Percentiles rank a stretch among this genome's conserved stretches.
Conservation (phyloP, 23 tunicate genomes). For the Diplosoma virens region DNA sequence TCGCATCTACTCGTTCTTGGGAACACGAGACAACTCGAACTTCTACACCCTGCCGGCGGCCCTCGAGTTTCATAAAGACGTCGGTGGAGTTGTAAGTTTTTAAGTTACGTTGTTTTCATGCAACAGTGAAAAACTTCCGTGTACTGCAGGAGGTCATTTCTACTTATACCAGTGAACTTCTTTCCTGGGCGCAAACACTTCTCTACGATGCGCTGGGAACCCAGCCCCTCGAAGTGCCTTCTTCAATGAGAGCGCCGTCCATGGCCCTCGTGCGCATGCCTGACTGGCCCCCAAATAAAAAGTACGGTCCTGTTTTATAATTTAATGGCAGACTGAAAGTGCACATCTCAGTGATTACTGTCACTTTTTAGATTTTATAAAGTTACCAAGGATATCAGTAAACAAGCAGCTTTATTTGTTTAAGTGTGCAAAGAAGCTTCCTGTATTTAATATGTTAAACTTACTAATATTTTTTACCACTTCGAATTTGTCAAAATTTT, state of each 20-base stretch:
- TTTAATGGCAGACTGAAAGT: too few relatives aligned
- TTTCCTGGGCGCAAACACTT: conserved; percentile 51
- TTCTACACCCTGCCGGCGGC: conserved; percentile 51
- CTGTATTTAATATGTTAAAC: too few relatives aligned
- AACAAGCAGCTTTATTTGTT: too few relatives aligned
- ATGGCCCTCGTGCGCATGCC: conserved; percentile 60
- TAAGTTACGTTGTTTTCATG: too few relatives aligned
- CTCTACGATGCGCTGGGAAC: conserved; percentile 52
- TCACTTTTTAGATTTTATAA: too few relatives aligned
- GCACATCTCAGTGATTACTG: too few relatives aligned
- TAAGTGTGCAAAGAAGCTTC: too few relatives aligned
- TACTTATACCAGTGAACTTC: conserved; percentile 32
- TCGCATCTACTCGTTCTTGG: conserved; percentile 52
- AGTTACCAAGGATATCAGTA: too few relatives aligned
- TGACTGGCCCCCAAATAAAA: not conserved
- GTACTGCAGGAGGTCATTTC: conserved; percentile 43
- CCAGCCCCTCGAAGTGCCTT: conserved; percentile 51
- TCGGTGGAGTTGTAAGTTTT: conserved; percentile 75
- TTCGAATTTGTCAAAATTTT: too few relatives aligned
- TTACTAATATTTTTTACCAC: too few relatives aligned
- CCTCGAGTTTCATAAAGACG: conserved; percentile 45
- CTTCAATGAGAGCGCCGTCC: conserved; percentile 68
- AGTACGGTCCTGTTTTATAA: not conserved
- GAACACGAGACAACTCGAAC: conserved; percentile 67
- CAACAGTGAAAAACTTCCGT: too few relatives aligned